phyloP scores from a whole-genome alignment of 2,797 vertebrate genomes.

The Okamejei kenojei region DNA sequence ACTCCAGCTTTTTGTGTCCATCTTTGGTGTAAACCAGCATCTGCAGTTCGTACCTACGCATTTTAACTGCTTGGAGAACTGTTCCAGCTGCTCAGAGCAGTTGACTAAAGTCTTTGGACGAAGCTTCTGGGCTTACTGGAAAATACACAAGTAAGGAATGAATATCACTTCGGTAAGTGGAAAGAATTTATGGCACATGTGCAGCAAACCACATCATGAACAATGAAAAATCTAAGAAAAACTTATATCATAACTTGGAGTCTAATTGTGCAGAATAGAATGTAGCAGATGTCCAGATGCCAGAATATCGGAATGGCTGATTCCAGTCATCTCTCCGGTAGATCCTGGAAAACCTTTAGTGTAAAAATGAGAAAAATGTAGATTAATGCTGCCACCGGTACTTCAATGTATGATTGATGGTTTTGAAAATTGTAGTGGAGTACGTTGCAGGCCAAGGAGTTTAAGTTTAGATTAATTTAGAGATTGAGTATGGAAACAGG shows the following conservation, averaged over 20 bases:
- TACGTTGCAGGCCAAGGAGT: background rate
- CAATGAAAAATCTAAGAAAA: background rate
- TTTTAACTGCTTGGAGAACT: background rate
- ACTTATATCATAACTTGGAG: background rate
- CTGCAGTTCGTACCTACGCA: no score
- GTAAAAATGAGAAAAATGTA: background rate
- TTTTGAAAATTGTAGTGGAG: background rate
- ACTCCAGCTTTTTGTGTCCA: no score
- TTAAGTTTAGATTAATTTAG: no score
- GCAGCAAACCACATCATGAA: background rate
- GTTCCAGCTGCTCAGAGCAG: background rate
- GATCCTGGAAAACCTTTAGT: background rate
- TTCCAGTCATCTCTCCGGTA: background rate
- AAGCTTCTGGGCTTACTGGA: background rate
- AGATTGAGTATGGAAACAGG: no score
- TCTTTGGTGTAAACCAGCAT: no score
- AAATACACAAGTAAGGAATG: background rate
- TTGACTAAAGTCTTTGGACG: background rate
- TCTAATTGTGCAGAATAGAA: background rate
- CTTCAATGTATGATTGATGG: background rate
- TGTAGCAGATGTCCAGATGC: background rate
- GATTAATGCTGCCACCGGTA: background rate
- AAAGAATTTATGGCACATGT: background rate
- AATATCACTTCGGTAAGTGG: background rate
- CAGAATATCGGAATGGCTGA: background rate